Evolutionary conservation across 2,888 invertebrate species (phyloP).

Genomic region (Cantharis lateralis): DNA sequence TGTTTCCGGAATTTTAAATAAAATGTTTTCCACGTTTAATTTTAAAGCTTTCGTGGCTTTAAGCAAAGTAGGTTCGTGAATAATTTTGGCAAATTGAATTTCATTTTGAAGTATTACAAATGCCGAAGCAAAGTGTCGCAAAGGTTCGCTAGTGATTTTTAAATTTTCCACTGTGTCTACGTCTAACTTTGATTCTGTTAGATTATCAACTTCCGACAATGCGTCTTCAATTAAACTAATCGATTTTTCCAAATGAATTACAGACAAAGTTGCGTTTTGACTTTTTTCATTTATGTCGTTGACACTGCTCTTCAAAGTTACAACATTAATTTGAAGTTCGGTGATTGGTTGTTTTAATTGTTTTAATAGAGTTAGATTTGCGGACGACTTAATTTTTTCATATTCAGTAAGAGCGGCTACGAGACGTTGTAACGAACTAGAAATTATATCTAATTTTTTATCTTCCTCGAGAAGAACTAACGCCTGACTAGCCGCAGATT

Average conservation of each 20-base stretch:
- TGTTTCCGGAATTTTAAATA: background rate
- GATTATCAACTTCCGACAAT: background rate
- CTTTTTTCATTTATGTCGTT: background rate
- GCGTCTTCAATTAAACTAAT: conserved; percentile 3
- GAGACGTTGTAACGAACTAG: background rate
- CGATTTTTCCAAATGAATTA: conserved; percentile 4
- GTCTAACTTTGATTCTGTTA: background rate
- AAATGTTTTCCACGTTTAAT: background rate
- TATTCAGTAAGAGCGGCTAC: background rate
- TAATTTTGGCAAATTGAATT: conserved; percentile 1
- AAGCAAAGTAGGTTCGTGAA: background rate
- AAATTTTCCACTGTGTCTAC: background rate
- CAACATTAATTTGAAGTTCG: conserved; percentile 1
- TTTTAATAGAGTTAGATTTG: background rate
- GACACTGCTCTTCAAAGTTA: background rate
- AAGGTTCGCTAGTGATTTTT: background rate
- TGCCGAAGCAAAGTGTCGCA: background rate
- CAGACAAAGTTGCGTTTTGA: background rate
- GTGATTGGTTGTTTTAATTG: conserved; percentile 2
- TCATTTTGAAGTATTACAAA: background rate
- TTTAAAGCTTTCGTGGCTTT: background rate
- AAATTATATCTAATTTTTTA: background rate
- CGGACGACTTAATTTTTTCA: background rate
- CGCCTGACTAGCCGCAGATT: background rate
- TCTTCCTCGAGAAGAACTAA: background rate